Evolutionary conservation across 2,113 vertebrate genomes (phyloP).

Genomic region (Cavia aperea): DNA sequence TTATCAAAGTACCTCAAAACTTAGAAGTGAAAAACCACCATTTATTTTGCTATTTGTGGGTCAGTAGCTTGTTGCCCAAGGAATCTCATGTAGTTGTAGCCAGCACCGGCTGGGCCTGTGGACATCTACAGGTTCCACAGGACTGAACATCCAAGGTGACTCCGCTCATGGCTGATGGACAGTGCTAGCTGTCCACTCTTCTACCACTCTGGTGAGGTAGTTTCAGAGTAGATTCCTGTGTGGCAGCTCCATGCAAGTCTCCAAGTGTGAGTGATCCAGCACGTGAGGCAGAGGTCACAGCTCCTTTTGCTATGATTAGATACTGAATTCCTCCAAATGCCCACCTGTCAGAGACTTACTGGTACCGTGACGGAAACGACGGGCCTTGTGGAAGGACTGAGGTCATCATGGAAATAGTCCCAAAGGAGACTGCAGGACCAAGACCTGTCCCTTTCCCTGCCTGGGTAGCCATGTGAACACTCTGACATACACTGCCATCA

Average conservation of each 20-base stretch:
- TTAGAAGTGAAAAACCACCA: neutral
- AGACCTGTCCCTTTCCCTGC: neutral
- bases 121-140: neutral
- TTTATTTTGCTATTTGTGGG: neutral
- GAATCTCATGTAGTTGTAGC: too few species aligned
- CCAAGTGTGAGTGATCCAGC: neutral
- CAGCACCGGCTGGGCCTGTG: too few species aligned
- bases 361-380: neutral
- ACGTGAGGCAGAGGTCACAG: neutral
- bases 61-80: neutral
- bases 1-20: neutral
- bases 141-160: neutral
- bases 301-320: neutral
- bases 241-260: too few species aligned
- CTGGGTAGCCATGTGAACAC: neutral
- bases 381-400: neutral
- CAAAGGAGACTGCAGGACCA: neutral
- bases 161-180: neutral
- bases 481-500: neutral
- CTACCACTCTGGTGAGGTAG: neutral
- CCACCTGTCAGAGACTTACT: neutral
- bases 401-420: neutral
- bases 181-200: neutral
- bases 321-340: neutral
- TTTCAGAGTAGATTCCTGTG: neutral